These are phyloP conservation scores for Entelurus aequoreus DNA, from an alignment of 2,113 vertebrate genomes.

Conservation along the genomic window DNA sequence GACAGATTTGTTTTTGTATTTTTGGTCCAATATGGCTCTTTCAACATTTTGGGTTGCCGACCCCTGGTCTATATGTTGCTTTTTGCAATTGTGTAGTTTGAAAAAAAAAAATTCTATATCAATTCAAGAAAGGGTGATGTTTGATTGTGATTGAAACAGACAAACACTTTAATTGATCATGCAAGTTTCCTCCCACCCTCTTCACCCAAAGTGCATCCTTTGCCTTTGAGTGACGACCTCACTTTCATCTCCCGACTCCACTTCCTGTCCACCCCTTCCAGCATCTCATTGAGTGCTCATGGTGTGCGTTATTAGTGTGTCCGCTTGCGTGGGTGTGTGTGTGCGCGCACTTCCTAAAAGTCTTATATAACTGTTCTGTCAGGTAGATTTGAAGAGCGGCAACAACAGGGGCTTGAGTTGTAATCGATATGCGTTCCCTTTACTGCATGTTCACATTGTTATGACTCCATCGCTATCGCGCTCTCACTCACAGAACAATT, in stretches of 20 bases:
- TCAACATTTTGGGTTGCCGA: too few species aligned
- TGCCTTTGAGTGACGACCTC: constrained; percentile 33
- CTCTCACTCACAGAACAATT: not conserved
- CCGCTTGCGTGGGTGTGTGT: not conserved
- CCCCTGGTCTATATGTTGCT: too few species aligned
- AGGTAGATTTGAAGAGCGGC: constrained; percentile 13
- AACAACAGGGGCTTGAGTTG: not conserved
- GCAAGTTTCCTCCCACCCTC: constrained; percentile 9
- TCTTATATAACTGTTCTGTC: constrained; percentile 48
- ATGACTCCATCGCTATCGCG: not conserved
- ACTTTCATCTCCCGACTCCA: constrained; percentile 32
- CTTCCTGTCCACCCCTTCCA: constrained; percentile 23
- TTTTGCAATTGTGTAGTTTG: too few species aligned
- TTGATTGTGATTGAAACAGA: not conserved
- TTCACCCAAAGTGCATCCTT: constrained; percentile 21
- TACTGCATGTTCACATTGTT: not conserved
- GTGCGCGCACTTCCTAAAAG: constrained; percentile 40
- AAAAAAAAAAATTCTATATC: too few species aligned
- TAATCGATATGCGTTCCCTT: not conserved
- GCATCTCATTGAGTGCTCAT: constrained; percentile 4
- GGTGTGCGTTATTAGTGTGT: not conserved
- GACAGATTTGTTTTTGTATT: too few species aligned
- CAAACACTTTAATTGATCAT: not conserved
- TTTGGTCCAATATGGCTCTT: too few species aligned
- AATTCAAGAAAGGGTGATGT: not conserved